Evolutionary conservation across 1,140 invertebrate species (phyloP).

Genomic region (Glossosoma conforme): DNA sequence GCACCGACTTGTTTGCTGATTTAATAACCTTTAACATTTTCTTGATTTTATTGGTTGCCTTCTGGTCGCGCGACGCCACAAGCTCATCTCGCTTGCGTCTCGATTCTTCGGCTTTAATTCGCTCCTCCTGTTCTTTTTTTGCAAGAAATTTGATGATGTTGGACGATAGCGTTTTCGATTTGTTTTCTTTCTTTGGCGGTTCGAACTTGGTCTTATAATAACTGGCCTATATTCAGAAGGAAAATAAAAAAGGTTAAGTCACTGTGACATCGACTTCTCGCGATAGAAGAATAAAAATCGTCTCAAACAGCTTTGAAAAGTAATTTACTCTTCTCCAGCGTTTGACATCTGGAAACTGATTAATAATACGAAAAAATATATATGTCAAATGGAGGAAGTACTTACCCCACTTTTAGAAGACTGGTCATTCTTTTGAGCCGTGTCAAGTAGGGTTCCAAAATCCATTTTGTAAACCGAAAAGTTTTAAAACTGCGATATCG

Average conservation of each 20-base stretch:
- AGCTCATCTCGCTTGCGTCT: conserved; percentile 60
- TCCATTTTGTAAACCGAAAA: too few species aligned
- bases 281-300: too few species aligned
- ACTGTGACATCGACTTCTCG: too few species aligned
- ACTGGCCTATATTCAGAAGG: conserved; percentile 46
- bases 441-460: conserved; percentile 56
- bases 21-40: conserved; percentile 70
- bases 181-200: conserved; percentile 75
- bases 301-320: too few species aligned
- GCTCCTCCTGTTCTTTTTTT: conserved; percentile 74
- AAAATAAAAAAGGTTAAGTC: too few species aligned
- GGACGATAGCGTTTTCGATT: conserved; percentile 60
- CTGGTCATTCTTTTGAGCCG: conserved; percentile 56
- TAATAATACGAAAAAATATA: conserved; percentile 8
- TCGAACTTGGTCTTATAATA: conserved; percentile 73
- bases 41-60: conserved; percentile 62
- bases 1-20: conserved; percentile 79
- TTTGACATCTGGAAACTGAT: conserved; percentile 18
- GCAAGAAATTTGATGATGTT: conserved; percentile 80
- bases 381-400: conserved; percentile 13
- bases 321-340: too few species aligned
- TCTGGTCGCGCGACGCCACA: conserved; percentile 67
- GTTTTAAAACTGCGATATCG: too few species aligned
- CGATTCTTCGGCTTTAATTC: conserved; percentile 58
- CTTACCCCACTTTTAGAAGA: conserved; percentile 43